A percentile compares a stretch with the other conserved stretches of the same genome.
phyloP scores from a whole-genome alignment of 2,797 vertebrate genomes.

The Microctenopoma stevenorrisi region DNA sequence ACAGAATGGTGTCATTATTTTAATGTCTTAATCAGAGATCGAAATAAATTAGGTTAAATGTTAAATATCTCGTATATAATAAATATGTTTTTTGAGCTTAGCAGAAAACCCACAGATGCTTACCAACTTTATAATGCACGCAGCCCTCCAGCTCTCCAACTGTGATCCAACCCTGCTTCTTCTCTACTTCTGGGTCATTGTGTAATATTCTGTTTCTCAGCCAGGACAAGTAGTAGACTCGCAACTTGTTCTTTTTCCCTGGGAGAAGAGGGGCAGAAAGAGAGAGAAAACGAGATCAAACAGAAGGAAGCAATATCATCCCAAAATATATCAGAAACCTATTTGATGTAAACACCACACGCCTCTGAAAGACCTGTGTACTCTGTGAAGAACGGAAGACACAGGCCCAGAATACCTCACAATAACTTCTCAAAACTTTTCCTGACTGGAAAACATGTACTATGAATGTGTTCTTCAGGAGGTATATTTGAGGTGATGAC shows the following conservation, averaged over 20 bases:
- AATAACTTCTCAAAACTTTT: neutral
- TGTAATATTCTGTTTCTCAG: slow-evolving; percentile 97
- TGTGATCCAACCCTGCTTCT: slow-evolving; percentile 98
- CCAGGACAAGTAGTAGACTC: slow-evolving; percentile 98
- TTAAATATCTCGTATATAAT: too few relatives aligned
- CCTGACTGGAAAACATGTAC: neutral
- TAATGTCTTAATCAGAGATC: neutral
- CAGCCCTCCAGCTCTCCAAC: slow-evolving; percentile 97
- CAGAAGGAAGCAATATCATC: neutral
- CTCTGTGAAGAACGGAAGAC: neutral
- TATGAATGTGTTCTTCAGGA: neutral
- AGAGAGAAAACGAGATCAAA: neutral
- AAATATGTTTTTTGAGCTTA: too few relatives aligned
- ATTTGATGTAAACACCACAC: neutral
- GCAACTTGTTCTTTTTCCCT: slow-evolving; percentile 98
- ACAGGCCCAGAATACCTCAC: neutral
- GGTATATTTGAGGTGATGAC: neutral
- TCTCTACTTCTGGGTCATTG: slow-evolving; percentile 98
- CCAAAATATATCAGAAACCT: neutral
- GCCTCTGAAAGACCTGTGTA: neutral
- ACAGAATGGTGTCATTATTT: neutral
- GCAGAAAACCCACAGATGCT: slow-evolving; percentile 16
- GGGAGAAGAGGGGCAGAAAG: neutral
- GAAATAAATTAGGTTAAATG: too few relatives aligned
- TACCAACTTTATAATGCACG: slow-evolving; percentile 99